Evolutionary conservation across 2,113 vertebrate species (phyloP).

Genomic region (Centropristis striata): DNA sequence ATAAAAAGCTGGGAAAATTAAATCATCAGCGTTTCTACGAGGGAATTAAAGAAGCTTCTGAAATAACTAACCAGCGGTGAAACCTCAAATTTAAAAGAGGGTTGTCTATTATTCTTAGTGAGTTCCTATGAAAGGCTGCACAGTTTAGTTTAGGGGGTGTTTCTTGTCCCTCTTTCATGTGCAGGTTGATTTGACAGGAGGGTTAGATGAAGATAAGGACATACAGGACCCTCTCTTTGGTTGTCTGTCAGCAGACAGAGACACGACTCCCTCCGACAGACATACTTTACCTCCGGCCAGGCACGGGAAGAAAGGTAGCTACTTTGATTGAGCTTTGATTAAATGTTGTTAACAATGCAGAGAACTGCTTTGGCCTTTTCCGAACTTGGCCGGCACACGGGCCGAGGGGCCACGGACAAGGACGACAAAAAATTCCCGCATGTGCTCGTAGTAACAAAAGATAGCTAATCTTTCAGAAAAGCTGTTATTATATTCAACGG

Average conservation of each 20-base stretch:
- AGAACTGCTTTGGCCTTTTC: slow-evolving; percentile 56
- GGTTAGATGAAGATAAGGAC: slow-evolving; percentile 88
- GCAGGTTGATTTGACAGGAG: slow-evolving; percentile 84
- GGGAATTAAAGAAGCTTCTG: background rate
- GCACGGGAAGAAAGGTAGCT: slow-evolving; percentile 83
- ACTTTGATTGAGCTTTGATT: slow-evolving; percentile 89
- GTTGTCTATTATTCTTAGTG: background rate
- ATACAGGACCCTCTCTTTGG: slow-evolving; percentile 86
- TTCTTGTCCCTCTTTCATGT: slow-evolving; percentile 80
- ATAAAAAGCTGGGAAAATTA: slow-evolving; percentile 50
- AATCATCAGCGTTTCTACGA: slow-evolving; percentile 8
- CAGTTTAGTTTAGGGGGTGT: slow-evolving; percentile 29
- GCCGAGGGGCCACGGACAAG: slow-evolving; percentile 33
- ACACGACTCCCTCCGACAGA: slow-evolving; percentile 73
- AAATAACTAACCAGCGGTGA: background rate
- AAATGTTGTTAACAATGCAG: slow-evolving; percentile 86
- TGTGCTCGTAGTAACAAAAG: slow-evolving; percentile 37
- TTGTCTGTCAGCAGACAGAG: slow-evolving; percentile 81
- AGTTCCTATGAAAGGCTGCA: slow-evolving; percentile 12
- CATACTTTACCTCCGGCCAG: slow-evolving; percentile 84
- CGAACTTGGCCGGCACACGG: slow-evolving; percentile 42
- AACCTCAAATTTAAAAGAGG: background rate
- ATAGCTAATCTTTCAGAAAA: slow-evolving; percentile 34
- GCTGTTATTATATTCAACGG: slow-evolving; percentile 22
- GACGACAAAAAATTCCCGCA: slow-evolving; percentile 37